Evolutionary conservation across 2,113 vertebrate genomes (phyloP).

Genomic region (Suncus etruscus): DNA sequence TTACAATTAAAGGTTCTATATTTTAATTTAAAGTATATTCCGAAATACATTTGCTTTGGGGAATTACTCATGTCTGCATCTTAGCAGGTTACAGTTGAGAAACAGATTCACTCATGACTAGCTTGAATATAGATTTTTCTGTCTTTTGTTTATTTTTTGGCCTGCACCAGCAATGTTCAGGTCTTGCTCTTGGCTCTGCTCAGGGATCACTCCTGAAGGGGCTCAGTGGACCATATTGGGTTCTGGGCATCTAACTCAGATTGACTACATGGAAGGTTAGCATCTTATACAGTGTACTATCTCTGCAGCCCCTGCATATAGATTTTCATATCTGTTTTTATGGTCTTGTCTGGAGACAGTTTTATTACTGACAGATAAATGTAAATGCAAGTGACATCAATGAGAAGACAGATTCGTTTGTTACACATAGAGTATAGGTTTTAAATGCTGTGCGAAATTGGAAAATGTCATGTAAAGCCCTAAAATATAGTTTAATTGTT

Average conservation of each 20-base stretch:
- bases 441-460: background rate
- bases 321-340: slow-evolving; percentile 34
- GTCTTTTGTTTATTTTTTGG: no score
- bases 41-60: background rate
- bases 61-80: slow-evolving; percentile 25
- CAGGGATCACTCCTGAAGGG: no score
- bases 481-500: slow-evolving; percentile 3
- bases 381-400: slow-evolving; percentile 17
- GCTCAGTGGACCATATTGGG: no score
- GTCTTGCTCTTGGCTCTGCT: no score
- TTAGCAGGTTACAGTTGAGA: slow-evolving; percentile 46
- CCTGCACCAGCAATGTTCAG: no score
- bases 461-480: background rate
- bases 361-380: slow-evolving; percentile 10
- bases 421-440: background rate
- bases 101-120: background rate
- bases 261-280: no score
- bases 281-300: no score
- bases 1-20: background rate
- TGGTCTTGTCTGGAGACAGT: background rate
- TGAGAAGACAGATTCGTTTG: background rate
- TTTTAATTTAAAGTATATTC: slow-evolving; percentile 1
- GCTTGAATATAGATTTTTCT: background rate
- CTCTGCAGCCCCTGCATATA: no score
- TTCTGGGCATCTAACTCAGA: no score